phyloP scores from a whole-genome alignment of 1,140 invertebrate genomes.

The Sarcophaga peregrina region DNA sequence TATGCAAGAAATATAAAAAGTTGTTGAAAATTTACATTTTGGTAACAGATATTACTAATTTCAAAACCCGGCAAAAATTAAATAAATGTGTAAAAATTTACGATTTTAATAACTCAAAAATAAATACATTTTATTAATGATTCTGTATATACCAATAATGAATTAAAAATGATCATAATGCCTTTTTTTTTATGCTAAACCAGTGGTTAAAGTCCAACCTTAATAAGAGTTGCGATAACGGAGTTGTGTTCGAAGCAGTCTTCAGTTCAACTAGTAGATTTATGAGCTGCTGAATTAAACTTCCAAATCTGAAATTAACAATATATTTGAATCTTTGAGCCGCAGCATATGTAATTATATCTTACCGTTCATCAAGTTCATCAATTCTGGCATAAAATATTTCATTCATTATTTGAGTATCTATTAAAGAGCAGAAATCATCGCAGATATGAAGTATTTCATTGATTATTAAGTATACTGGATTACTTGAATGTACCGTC shows the following conservation, averaged over 20 bases:
- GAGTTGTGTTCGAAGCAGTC: conserved; percentile 73
- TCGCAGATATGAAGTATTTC: conserved; percentile 59
- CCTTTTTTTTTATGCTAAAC: conserved; percentile 69
- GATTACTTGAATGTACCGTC: conserved; percentile 50
- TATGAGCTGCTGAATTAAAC: conserved; percentile 71
- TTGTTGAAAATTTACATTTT: too few species aligned
- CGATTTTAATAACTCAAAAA: too few species aligned
- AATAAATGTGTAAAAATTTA: too few species aligned
- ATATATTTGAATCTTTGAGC: neutral
- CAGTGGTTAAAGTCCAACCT: conserved; percentile 81
- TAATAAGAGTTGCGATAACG: conserved; percentile 77
- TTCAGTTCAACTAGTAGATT: conserved; percentile 73
- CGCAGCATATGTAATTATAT: too few species aligned
- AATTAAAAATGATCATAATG: neutral
- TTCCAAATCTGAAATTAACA: conserved; percentile 64
- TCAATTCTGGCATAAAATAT: conserved; percentile 4
- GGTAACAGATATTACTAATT: too few species aligned
- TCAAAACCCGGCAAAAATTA: too few species aligned
- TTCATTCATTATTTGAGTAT: conserved; percentile 16
- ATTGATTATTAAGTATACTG: conserved; percentile 59
- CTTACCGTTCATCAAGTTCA: conserved; percentile 50
- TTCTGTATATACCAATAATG: too few species aligned
- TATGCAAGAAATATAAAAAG: too few species aligned
- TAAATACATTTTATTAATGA: too few species aligned
- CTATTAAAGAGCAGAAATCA: conserved; percentile 49